A percentile compares a stretch with the other conserved stretches of the same genome.
Conservation (phyloP, 2,888 invertebrate genomes). For the Rosalia funebris region DNA sequence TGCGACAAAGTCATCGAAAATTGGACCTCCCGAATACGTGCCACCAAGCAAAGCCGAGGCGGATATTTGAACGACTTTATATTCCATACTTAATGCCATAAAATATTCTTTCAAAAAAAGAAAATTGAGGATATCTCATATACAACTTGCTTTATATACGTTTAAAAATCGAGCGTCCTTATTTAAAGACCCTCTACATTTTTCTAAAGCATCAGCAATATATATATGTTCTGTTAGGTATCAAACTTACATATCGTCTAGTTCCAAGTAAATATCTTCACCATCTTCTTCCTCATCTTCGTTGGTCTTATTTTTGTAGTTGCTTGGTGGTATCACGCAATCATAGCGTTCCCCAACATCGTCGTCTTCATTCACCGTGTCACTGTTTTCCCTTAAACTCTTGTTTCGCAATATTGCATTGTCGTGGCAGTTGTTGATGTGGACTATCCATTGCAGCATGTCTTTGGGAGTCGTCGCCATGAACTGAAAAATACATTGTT, state of each 20-base stretch:
- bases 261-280: conserved; percentile 10
- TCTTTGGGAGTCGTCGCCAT: conserved; percentile 51
- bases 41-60: too few species aligned
- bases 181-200: too few species aligned
- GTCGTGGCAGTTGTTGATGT: conserved; percentile 48
- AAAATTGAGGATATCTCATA: too few species aligned
- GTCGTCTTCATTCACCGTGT: neutral
- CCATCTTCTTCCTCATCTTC: neutral
- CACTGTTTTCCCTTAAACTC: neutral
- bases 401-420: conserved; percentile 10
- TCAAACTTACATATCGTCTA: conserved; percentile 19
- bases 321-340: neutral
- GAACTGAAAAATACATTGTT: conserved; percentile 45
- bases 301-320: neutral
- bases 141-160: too few species aligned
- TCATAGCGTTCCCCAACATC: conserved; percentile 9
- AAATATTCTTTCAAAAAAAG: too few species aligned
- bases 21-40: too few species aligned
- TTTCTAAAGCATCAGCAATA: too few species aligned
- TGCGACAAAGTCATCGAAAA: too few species aligned
- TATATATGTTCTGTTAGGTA: too few species aligned
- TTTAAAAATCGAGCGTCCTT: too few species aligned
- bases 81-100: too few species aligned
- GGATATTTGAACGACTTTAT: too few species aligned
- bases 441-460: conserved; percentile 52